phyloP scores from a whole-genome alignment of 2,113 vertebrate genomes.

The Anolis sagrei region DNA sequence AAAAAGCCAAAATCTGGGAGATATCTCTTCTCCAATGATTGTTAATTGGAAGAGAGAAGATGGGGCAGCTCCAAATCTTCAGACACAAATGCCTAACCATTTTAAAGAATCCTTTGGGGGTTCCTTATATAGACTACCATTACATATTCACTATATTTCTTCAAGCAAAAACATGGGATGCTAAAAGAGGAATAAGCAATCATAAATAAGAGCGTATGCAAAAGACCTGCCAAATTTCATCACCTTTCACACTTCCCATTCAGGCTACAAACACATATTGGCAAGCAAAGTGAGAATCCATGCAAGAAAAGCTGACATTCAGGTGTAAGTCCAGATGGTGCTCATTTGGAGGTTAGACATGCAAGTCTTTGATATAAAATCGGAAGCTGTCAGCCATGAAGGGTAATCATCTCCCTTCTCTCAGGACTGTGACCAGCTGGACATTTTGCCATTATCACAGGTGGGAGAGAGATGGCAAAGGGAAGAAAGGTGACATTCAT shows the following conservation, averaged over 20 bases:
- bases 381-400: constrained; percentile 59
- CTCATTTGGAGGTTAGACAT: constrained; percentile 69
- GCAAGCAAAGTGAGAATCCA: constrained; percentile 62
- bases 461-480: constrained; percentile 50
- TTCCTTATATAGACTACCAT: constrained; percentile 1
- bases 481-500: constrained; percentile 34
- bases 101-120: background rate
- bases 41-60: background rate
- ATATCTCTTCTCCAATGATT: background rate
- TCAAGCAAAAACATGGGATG: constrained; percentile 17
- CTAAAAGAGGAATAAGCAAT: constrained; percentile 28
- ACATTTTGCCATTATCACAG: constrained; percentile 40
- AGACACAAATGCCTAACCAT: background rate
- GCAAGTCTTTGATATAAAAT: constrained; percentile 55
- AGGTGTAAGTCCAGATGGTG: constrained; percentile 79
- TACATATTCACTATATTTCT: constrained; percentile 21
- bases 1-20: background rate
- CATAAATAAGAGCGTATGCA: constrained; percentile 53
- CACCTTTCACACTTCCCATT: constrained; percentile 42
- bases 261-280: constrained; percentile 64
- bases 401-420: constrained; percentile 45
- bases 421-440: constrained; percentile 19
- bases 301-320: constrained; percentile 64
- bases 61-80: background rate
- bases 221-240: constrained; percentile 59